phyloP scores from a whole-genome alignment of 2,888 invertebrate genomes.

The Suillia variegata region DNA sequence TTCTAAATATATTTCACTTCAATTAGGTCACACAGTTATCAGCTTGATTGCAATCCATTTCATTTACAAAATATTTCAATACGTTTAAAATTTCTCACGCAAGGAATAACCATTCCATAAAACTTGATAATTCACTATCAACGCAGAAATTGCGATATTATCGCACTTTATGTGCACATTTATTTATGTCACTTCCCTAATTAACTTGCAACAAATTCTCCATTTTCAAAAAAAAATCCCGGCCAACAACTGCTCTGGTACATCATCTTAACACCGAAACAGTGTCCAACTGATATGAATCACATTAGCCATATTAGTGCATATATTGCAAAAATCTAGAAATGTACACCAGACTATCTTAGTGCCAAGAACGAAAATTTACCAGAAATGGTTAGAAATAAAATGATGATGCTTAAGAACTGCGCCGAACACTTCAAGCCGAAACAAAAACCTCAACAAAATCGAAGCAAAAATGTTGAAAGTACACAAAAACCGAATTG shows the following conservation, averaged over 20 bases:
- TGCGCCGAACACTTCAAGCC: background rate
- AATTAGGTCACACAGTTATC: too few species aligned
- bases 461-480: constrained; percentile 14
- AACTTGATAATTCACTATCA: constrained; percentile 1
- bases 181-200: constrained; percentile 32
- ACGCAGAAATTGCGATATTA: constrained; percentile 4
- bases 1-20: too few species aligned
- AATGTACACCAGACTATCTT: constrained; percentile 40
- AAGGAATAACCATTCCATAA: background rate
- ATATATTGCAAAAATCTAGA: constrained; percentile 14
- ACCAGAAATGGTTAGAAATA: background rate
- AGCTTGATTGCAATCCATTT: too few species aligned
- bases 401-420: background rate
- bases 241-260: too few species aligned
- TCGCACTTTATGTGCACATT: background rate
- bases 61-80: too few species aligned
- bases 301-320: constrained; percentile 40
- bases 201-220: constrained; percentile 36
- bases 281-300: constrained; percentile 36
- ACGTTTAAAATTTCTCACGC: background rate
- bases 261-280: too few species aligned
- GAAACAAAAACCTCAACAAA: background rate
- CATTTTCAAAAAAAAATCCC: constrained; percentile 30
- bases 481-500: constrained; percentile 17
- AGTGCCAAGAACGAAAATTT: background rate